Conservation (phyloP, 2,888 invertebrate genomes). For the Dioctria linearis region DNA sequence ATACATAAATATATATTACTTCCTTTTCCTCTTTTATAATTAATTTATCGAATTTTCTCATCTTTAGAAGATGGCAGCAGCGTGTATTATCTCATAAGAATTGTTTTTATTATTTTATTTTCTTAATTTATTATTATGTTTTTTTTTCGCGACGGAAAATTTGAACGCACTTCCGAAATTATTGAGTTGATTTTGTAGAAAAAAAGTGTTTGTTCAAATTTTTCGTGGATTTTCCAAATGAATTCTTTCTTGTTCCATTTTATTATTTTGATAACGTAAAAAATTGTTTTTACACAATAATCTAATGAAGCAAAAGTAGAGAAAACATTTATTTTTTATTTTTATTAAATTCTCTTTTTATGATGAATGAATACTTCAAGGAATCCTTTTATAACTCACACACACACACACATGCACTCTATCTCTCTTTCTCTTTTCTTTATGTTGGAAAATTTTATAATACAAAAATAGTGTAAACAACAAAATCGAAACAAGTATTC, state of each 20-base stretch:
- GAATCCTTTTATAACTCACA: too few relatives aligned
- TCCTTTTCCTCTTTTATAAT: constrained; percentile 40
- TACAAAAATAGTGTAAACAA: too few relatives aligned
- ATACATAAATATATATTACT: constrained; percentile 29
- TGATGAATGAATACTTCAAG: too few relatives aligned
- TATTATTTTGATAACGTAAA: not conserved
- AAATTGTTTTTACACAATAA: not conserved
- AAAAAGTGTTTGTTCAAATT: not conserved
- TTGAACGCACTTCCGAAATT: not conserved
- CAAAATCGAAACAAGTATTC: too few relatives aligned
- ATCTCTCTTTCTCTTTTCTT: too few relatives aligned
- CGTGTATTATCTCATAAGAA: constrained; percentile 26
- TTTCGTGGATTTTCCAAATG: not conserved
- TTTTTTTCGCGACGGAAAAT: not conserved
- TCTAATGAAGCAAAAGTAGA: too few relatives aligned
- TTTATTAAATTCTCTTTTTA: not conserved
- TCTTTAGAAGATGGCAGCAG: constrained; percentile 41
- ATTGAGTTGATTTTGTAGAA: not conserved
- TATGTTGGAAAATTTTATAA: too few relatives aligned
- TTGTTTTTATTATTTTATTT: constrained; percentile 7
- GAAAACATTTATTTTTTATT: not conserved
- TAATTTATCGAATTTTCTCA: constrained; percentile 54
- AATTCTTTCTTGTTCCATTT: constrained; percentile 11
- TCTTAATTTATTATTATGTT: constrained; percentile 32
- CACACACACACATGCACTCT: too few relatives aligned